These are phyloP conservation scores for Symphodus melops DNA, from an alignment of 2,113 vertebrate species.

Conservation along the genomic window DNA sequence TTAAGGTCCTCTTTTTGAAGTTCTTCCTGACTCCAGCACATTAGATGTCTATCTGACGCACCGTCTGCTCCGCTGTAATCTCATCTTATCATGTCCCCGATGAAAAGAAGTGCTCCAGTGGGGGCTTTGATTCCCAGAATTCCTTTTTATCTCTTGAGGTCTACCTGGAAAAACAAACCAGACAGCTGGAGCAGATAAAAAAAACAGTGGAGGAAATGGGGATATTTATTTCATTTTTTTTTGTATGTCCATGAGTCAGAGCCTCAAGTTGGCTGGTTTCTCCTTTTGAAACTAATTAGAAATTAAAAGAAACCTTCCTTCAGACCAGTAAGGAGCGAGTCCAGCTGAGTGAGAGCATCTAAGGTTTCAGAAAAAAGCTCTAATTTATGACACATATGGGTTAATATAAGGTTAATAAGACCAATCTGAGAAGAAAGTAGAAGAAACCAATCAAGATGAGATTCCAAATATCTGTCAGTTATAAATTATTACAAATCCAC, in stretches of 20 bases:
- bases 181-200: constrained; percentile 36
- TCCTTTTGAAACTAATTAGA: constrained; percentile 14
- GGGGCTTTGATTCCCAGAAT: constrained; percentile 66
- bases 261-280: not conserved
- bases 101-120: constrained; percentile 34
- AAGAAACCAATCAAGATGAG: not conserved
- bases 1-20: constrained; percentile 23
- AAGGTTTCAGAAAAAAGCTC: not conserved
- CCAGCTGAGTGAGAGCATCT: not conserved
- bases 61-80: constrained; percentile 50
- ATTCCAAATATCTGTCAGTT: not conserved
- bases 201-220: not conserved
- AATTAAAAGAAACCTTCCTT: not conserved
- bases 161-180: constrained; percentile 24
- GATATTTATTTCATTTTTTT: not conserved
- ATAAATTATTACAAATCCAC: not conserved
- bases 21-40: constrained; percentile 12
- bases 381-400: not conserved
- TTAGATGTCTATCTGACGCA: constrained; percentile 54
- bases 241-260: not conserved
- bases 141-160: constrained; percentile 50
- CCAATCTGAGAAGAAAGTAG: not conserved
- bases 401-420: not conserved
- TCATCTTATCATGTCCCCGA: constrained; percentile 53
- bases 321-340: not conserved